Conservation (phyloP, 2,797 vertebrate species). For the Premnoplex brunnescens region DNA sequence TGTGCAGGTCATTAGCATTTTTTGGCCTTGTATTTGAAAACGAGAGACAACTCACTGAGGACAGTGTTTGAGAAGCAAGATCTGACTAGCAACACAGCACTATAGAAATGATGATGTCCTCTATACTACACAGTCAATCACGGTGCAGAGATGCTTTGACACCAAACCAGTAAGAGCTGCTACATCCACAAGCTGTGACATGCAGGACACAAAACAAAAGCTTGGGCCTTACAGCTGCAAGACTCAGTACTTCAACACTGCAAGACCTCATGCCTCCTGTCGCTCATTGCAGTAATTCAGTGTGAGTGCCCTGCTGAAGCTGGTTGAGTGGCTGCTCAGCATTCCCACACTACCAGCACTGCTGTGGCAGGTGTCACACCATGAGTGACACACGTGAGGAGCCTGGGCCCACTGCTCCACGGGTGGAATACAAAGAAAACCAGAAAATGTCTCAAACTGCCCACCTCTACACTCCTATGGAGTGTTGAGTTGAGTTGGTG, state of each 20-base stretch:
- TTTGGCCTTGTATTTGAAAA: background rate
- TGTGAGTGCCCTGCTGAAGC: fast-evolving
- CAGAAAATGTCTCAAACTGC: background rate
- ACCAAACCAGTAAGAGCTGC: background rate
- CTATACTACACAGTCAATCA: background rate
- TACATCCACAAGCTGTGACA: background rate
- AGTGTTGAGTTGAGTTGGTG: background rate
- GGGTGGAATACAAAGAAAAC: fast-evolving
- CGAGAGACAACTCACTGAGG: fast-evolving
- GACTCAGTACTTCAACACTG: background rate
- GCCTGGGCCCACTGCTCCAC: background rate
- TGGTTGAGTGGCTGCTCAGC: fast-evolving
- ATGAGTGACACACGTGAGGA: fast-evolving
- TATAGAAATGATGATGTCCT: background rate
- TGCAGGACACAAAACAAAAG: fast-evolving
- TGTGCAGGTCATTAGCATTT: background rate
- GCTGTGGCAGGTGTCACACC: background rate
- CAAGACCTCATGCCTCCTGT: fast-evolving
- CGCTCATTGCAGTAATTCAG: fast-evolving
- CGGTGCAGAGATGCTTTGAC: background rate
- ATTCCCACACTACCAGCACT: background rate
- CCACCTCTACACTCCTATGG: background rate
- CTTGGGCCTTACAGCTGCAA: background rate
- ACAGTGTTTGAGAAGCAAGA: background rate
- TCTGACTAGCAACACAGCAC: background rate